phyloP scores from a whole-genome alignment of 2,113 vertebrate genomes.

The Solea senegalensis region DNA sequence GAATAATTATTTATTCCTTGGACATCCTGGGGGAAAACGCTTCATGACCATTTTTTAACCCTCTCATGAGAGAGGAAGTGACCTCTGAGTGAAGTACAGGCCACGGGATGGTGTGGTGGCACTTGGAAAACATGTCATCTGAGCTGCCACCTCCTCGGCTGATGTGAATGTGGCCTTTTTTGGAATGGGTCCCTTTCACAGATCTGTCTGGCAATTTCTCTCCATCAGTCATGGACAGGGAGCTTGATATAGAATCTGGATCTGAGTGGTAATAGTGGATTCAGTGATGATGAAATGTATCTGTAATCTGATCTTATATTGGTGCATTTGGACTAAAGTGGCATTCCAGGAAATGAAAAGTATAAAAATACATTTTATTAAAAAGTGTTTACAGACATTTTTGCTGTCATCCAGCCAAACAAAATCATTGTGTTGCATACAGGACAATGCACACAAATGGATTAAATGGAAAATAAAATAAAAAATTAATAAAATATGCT shows the following conservation, averaged over 20 bases:
- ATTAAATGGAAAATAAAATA: conserved; percentile 31
- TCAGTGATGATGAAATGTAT: background rate
- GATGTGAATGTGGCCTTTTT: conserved; percentile 63
- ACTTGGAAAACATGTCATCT: conserved; percentile 54
- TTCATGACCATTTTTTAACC: conserved; percentile 50
- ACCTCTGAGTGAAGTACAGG: conserved; percentile 38
- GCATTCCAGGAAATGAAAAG: conserved; percentile 19
- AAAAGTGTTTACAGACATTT: conserved; percentile 34
- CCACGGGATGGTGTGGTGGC: conserved; percentile 46
- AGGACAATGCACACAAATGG: conserved; percentile 18
- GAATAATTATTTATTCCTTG: conserved; percentile 91
- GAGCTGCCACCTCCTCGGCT: conserved; percentile 43
- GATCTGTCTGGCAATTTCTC: conserved; percentile 3
- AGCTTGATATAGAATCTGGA: background rate
- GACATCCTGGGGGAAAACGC: conserved; percentile 86
- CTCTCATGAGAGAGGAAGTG: conserved; percentile 65
- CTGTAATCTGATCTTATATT: background rate
- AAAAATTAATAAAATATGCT: background rate
- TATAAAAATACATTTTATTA: conserved; percentile 62
- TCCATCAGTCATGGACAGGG: background rate
- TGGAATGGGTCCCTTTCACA: conserved; percentile 38
- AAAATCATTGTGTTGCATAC: conserved; percentile 30
- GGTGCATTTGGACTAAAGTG: conserved; percentile 35
- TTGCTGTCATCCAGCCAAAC: conserved; percentile 20
- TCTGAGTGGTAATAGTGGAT: conserved; percentile 13